Conservation (phyloP, 2,888 invertebrate species). For the Hemithea aestivaria region DNA sequence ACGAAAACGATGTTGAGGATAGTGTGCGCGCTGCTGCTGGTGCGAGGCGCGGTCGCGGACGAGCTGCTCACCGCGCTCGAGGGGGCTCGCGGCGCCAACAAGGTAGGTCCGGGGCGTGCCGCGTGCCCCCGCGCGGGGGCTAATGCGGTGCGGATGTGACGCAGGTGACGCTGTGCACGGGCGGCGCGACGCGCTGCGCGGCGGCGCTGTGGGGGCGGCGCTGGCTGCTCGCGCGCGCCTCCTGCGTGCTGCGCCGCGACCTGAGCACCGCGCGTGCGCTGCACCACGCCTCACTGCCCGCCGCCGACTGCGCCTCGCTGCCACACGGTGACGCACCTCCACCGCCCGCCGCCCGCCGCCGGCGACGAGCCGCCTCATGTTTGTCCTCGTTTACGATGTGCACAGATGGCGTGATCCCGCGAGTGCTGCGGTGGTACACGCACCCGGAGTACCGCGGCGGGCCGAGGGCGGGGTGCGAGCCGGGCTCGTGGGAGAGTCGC, state of each 20-base stretch:
- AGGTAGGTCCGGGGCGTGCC: background rate
- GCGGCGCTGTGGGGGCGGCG: conserved; percentile 36
- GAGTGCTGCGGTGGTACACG: background rate
- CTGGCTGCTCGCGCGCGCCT: conserved; percentile 30
- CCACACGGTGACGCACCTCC: too few species aligned
- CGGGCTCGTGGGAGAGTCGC: conserved; percentile 7
- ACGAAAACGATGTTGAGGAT: conserved; percentile 7
- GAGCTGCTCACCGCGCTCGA: conserved; percentile 21
- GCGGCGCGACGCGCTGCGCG: conserved; percentile 21
- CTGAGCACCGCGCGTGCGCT: conserved; percentile 9
- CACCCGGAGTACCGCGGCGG: conserved; percentile 6
- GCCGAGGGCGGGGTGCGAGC: conserved; percentile 7
- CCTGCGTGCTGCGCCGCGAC: conserved; percentile 19
- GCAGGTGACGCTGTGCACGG: conserved; percentile 9
- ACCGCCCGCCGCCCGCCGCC: too few species aligned
- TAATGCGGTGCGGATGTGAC: too few species aligned
- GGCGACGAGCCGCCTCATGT: too few species aligned
- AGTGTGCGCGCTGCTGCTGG: conserved; percentile 2
- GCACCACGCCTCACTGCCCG: background rate
- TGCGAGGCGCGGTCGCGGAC: conserved; percentile 7
- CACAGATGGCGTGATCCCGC: background rate
- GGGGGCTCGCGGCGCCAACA: conserved; percentile 22
- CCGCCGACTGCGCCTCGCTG: too few species aligned
- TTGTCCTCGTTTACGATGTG: too few species aligned
- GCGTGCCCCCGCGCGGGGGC: too few species aligned